Percentiles rank a stretch among this genome's conserved stretches.
Evolutionary conservation across 2,888 invertebrate species (phyloP).

Genomic region (Xanthia togata): DNA sequence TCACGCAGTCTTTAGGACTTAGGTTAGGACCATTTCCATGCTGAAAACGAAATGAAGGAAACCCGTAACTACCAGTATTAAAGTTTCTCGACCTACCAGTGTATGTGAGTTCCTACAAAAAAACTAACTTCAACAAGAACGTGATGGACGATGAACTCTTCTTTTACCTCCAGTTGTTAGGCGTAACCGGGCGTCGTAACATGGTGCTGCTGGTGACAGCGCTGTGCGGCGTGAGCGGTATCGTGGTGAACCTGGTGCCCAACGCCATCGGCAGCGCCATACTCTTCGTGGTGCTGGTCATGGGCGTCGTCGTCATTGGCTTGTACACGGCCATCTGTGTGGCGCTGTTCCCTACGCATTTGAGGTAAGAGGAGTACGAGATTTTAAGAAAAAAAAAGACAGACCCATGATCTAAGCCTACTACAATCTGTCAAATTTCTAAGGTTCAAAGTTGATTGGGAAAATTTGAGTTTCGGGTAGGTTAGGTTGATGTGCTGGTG

Average conservation of each 20-base stretch:
- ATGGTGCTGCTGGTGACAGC: conserved; percentile 82
- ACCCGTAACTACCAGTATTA: not conserved
- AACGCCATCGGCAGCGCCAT: conserved; percentile 90
- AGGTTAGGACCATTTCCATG: no score
- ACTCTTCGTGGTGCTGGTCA: conserved; percentile 83
- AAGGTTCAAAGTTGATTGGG: no score
- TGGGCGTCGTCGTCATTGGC: conserved; percentile 85
- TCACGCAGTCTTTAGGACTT: no score
- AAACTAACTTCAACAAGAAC: not conserved
- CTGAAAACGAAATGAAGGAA: not conserved
- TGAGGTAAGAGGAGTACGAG: conserved; percentile 72
- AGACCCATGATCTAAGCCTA: no score
- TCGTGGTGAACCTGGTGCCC: conserved; percentile 91
- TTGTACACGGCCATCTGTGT: conserved; percentile 89
- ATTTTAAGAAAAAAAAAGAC: not conserved
- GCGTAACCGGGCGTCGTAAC: conserved; percentile 88
- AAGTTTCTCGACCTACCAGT: not conserved
- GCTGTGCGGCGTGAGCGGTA: conserved; percentile 88
- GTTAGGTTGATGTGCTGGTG: no score
- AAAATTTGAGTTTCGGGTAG: no score
- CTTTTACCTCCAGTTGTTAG: conserved; percentile 64
- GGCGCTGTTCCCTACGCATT: conserved; percentile 89
- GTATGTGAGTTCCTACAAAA: not conserved
- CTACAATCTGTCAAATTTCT: no score
- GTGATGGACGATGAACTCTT: no score